A percentile compares a stretch with the other conserved stretches of the same genome.
These are phyloP conservation scores for Formicarius rufipectus DNA, from an alignment of 2,113 vertebrate species.

Conservation along the genomic window DNA sequence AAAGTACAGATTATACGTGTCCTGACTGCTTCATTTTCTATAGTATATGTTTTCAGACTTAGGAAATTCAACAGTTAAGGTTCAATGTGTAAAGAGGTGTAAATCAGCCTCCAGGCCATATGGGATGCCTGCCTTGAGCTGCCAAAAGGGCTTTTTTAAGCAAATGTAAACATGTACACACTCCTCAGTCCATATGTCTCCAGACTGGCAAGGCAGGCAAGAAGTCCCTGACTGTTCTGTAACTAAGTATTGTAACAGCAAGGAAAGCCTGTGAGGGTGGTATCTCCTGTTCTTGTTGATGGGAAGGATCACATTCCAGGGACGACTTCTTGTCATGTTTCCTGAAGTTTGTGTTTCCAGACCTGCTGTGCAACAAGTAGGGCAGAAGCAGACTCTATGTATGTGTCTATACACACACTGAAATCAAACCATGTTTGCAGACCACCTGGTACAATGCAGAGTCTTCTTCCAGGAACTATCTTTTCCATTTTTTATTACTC, in stretches of 20 bases:
- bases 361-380: neutral
- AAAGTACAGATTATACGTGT: neutral
- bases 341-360: neutral
- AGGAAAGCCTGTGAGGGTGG: neutral
- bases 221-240: neutral
- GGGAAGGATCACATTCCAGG: neutral
- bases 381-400: neutral
- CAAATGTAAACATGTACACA: neutral
- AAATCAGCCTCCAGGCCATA: neutral
- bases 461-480: neutral
- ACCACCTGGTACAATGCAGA: neutral
- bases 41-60: neutral
- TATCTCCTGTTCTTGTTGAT: neutral
- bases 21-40: neutral
- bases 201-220: neutral
- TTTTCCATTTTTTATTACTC: neutral
- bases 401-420: neutral
- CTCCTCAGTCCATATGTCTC: neutral
- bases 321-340: neutral
- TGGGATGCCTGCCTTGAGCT: neutral
- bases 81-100: neutral
- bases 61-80: neutral
- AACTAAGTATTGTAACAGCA: neutral
- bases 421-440: neutral
- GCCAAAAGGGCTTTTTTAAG: neutral